Base-by-base conservation (phyloP, 1,140 invertebrate genomes). In the Drosophila cardini region DNA sequence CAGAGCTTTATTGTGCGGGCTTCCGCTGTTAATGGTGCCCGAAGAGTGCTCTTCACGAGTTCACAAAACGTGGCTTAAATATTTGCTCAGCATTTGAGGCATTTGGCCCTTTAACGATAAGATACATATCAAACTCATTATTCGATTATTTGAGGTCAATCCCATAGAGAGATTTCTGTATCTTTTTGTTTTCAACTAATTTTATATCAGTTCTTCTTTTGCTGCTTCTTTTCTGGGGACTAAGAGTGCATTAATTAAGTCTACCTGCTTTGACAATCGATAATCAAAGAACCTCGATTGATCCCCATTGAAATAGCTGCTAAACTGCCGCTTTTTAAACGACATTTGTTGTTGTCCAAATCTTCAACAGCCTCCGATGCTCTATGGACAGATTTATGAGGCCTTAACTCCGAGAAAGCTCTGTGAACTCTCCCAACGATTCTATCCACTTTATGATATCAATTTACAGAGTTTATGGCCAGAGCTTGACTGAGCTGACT, bases 231-330 rank as follows among this genome's bases (percentile, higher is more conserved):
- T n/a, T n/a, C n/a, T 5, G 21, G 1, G 21, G 21, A 26, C 21
- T 26, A 4, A 9, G 42, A 53, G 68, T 34, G 73, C 82, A 78
- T 85, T 81, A 85, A 86, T 85, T 85, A 85, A 61, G 71, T 42
- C 38, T 55, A 53, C 45, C 40, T 34, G 46, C 43, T 56, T 50
- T 45, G 71, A 64, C 70, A 76, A 48, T 69, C 48, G 72, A 72
- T 77, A 73, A 81, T 43, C 58, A 80, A 48, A 60, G 45, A 81
- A 62, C 78, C 11, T 64, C 78, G 67, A 76, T 81, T 73, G 78
- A 84, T 80, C 80, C 78, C 80, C 77, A 80, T 85, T 78, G 80
- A 85, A 84, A 84, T 85, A 53, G 81, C 81, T 86, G 67, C 83
- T 58, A 81, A 85, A 60, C 70, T 81, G 82, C 62, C 65, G 67